Evolutionary conservation across 2,797 vertebrate genomes (phyloP).

Genomic region (Odontamblyopus rebecca): DNA sequence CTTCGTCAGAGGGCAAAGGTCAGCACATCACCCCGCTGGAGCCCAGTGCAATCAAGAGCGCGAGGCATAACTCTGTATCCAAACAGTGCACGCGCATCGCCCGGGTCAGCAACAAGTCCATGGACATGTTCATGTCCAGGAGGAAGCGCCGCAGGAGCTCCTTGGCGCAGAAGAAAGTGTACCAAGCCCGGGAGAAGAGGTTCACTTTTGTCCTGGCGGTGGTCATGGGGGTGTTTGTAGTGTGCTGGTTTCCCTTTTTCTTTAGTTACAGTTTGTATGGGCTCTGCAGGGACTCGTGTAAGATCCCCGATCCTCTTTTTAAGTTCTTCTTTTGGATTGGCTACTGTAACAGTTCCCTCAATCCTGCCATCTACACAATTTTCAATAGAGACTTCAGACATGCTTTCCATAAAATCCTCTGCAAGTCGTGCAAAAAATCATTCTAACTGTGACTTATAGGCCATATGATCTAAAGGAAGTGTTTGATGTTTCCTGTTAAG

Average conservation of each 20-base stretch:
- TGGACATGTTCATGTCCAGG: constrained; percentile 86
- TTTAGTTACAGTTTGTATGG: constrained; percentile 92
- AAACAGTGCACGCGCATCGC: constrained; percentile 82
- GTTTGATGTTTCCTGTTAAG: constrained; percentile 12
- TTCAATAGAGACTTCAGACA: constrained; percentile 94
- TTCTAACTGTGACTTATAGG: constrained; percentile 64
- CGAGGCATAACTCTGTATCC: constrained; percentile 70
- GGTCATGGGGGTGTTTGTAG: constrained; percentile 94
- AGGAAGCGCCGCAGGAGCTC: constrained; percentile 82
- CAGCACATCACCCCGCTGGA: constrained; percentile 58
- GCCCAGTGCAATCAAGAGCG: constrained; percentile 58
- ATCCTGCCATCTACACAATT: constrained; percentile 94
- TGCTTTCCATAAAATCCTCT: constrained; percentile 92
- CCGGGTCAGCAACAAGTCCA: constrained; percentile 86
- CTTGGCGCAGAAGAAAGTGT: constrained; percentile 82
- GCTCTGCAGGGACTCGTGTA: constrained; percentile 87
- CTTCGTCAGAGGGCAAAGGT: constrained; percentile 83
- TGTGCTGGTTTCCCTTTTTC: constrained; percentile 97
- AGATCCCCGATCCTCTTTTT: constrained; percentile 86
- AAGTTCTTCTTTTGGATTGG: constrained; percentile 98
- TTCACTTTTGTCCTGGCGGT: constrained; percentile 93
- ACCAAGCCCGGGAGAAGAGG: constrained; percentile 90
- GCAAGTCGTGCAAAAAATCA: constrained; percentile 83
- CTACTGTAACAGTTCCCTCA: constrained; percentile 96
- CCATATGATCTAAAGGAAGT: constrained; percentile 26